Base-by-base conservation (phyloP, 2,888 invertebrate genomes). In the Eustalomyia histrio region DNA sequence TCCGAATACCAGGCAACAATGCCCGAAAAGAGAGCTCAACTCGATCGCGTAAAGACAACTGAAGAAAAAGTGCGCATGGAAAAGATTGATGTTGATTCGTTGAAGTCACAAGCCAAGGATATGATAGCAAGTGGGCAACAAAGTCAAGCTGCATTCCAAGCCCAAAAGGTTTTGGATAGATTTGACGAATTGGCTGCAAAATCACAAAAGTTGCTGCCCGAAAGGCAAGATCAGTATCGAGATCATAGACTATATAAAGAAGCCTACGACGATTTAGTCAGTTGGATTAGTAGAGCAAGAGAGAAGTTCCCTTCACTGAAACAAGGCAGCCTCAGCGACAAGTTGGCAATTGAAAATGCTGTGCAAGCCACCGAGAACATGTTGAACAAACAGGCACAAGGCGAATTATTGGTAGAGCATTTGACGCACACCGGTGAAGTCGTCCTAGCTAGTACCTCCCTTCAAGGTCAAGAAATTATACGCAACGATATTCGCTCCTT, bases 231-330 rank as follows among this genome's bases (percentile, higher is more conserved):
- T 86, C 96, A 97, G 87, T 97, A 95, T 87, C 94, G 95, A 87
- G 97, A 97, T 88, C 97, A 97, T 87, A 93, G 96, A 81, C 90
- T 95, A 1, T 98, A 97, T 89, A 97, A 97, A 88, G 97, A 97
- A 90, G 96, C 97, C 6, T 95, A 96, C 83, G 97, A 97, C 87
- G 97, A 97, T 87, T 92, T 98, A 16, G 95, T 95, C 63, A 94
- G 95, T 69, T 98, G 98, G 97, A 92, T 98, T 82, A 94, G 94
- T 69, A 92, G 97, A 84, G 95, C 97, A 0, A 93, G 97, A 82
- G 97, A 97, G 90, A 97, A 97, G 88, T 94, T 97, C 82, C 97
- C 97, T 4, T 95, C 96, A 5, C 91, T 97, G 80, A 96, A 96
- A 88, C 97, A 97, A 79, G 94, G 95, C 85, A 94, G 96, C 3